Percentiles rank a stretch among this genome's conserved stretches.
These are phyloP conservation scores for Xiphophorus maculatus DNA, from an alignment of 2,113 vertebrate genomes.

Conservation along the genomic window DNA sequence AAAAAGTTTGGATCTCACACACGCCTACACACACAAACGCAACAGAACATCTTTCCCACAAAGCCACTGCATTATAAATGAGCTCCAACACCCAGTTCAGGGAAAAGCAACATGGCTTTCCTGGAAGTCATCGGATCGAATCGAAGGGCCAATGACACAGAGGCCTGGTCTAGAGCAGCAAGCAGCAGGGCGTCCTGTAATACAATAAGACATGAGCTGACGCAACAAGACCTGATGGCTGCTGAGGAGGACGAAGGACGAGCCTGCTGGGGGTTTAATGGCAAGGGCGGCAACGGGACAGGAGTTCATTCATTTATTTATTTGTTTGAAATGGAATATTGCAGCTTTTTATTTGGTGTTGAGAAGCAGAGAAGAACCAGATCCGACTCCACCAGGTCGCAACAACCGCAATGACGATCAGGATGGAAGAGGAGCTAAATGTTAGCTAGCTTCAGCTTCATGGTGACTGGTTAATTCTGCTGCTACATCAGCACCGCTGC, in stretches of 20 bases:
- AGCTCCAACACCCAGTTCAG: slow-evolving; percentile 77
- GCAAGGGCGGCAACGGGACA: neutral
- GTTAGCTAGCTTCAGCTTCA: neutral
- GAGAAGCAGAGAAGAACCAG: too few relatives aligned
- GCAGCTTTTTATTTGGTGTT: too few relatives aligned
- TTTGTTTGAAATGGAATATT: too few relatives aligned
- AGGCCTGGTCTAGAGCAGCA: slow-evolving; percentile 57
- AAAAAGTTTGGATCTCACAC: too few relatives aligned
- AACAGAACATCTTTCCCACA: slow-evolving; percentile 73
- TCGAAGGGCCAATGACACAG: slow-evolving; percentile 66
- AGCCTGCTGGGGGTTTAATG: slow-evolving; percentile 10
- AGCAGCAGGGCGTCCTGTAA: slow-evolving; percentile 53
- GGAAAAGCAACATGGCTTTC: slow-evolving; percentile 71
- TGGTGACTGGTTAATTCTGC: too few relatives aligned
- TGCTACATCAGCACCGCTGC: too few relatives aligned
- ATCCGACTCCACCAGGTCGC: neutral
- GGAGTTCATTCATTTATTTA: neutral
- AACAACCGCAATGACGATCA: neutral
- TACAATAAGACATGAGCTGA: slow-evolving; percentile 72
- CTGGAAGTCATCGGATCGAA: slow-evolving; percentile 78
- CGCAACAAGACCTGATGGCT: slow-evolving; percentile 54
- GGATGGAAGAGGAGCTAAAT: neutral
- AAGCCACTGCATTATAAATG: slow-evolving; percentile 79
- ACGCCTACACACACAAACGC: slow-evolving; percentile 52
- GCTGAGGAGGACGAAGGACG: slow-evolving; percentile 30